phyloP scores from a whole-genome alignment of 1,140 invertebrate species.

The Penaeus chinensis region DNA sequence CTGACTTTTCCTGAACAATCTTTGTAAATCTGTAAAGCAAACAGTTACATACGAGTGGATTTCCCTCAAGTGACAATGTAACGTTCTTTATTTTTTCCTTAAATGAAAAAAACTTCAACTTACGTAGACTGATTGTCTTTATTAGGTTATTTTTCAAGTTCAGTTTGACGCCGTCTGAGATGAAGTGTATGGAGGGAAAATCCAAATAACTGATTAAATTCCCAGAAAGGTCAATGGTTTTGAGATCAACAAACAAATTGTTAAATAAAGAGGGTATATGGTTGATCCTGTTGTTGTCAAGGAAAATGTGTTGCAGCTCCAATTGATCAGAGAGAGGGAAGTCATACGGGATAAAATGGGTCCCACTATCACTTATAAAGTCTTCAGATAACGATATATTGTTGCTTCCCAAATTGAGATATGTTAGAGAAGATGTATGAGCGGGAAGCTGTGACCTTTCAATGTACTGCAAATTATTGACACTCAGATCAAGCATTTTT shows the following conservation, averaged over 20 bases:
- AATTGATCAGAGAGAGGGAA: constrained; percentile 28
- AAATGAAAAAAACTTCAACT: neutral
- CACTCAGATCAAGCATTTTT: constrained; percentile 17
- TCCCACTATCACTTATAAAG: neutral
- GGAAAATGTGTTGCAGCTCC: constrained; percentile 4
- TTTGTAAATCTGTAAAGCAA: constrained; percentile 18
- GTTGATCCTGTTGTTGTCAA: constrained; percentile 43
- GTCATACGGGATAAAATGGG: neutral
- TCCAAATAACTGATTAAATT: constrained; percentile 16
- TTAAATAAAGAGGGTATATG: neutral
- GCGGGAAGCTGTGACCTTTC: neutral
- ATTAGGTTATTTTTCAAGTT: constrained; percentile 41
- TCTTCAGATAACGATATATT: neutral
- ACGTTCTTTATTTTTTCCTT: neutral
- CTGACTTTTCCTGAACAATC: constrained; percentile 13
- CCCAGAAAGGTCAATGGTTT: constrained; percentile 34
- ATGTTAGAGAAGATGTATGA: neutral
- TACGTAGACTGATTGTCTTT: neutral
- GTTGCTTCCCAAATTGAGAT: constrained; percentile 41
- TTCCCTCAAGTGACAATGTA: constrained; percentile 32
- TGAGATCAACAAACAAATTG: neutral
- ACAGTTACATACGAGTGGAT: constrained; percentile 30
- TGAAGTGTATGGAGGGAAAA: neutral
- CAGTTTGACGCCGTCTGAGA: neutral
- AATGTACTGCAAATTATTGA: constrained; percentile 22